Percentiles rank a stretch among this genome's conserved stretches.
These are phyloP conservation scores for Lerista edwardsae DNA, from an alignment of 2,797 vertebrate genomes.

Conservation along the genomic window DNA sequence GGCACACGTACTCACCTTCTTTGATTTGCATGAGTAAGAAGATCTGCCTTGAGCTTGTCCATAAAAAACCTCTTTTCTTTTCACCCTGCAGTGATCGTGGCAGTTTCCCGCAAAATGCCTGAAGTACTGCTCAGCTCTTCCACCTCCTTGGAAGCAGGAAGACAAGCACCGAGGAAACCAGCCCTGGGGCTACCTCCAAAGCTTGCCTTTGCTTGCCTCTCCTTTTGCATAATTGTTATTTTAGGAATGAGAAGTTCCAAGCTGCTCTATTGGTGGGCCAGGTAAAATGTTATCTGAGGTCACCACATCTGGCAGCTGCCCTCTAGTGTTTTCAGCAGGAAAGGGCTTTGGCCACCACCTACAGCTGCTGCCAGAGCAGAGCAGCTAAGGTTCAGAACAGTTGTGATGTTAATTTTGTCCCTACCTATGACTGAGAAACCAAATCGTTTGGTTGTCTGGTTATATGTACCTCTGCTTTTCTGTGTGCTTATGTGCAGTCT, in stretches of 20 bases:
- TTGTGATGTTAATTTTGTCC: no score
- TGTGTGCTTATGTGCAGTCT: no score
- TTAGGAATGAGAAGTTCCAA: constrained; percentile 44
- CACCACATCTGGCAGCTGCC: constrained; percentile 4
- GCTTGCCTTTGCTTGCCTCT: constrained; percentile 69
- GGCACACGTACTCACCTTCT: constrained; percentile 32
- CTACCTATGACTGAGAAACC: no score
- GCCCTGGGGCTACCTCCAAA: constrained; percentile 52
- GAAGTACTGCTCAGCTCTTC: neutral
- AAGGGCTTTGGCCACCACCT: neutral
- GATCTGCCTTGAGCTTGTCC: constrained; percentile 38
- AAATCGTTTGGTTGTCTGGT: no score
- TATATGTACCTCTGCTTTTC: no score
- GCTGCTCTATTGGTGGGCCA: constrained; percentile 20
- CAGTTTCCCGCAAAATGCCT: constrained; percentile 32
- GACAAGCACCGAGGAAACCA: neutral
- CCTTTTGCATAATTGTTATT: constrained; percentile 53
- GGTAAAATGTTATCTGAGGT: constrained; percentile 12
- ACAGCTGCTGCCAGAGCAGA: no score
- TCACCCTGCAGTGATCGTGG: neutral
- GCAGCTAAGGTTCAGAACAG: no score
- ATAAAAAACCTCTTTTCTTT: constrained; percentile 37
- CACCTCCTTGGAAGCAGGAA: constrained; percentile 50
- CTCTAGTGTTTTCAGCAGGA: neutral
- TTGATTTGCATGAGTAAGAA: constrained; percentile 50